These are phyloP conservation scores for Sipha maydis DNA, from an alignment of 2,888 invertebrate species.

Conservation along the genomic window DNA sequence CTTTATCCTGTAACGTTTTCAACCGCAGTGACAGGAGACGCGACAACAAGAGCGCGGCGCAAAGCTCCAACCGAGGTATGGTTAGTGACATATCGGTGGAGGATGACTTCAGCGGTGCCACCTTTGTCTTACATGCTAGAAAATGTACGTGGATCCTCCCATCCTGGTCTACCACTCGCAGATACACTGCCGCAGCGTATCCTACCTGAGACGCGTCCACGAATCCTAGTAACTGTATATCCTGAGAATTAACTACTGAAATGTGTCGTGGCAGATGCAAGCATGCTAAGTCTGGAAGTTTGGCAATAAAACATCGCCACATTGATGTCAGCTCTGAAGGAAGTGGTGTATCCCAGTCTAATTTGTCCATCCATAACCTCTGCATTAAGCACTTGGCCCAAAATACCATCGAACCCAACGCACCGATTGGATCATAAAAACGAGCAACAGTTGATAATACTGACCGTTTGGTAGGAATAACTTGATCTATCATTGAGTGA, in stretches of 20 bases:
- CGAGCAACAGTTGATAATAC: too few relatives aligned
- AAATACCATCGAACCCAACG: too few relatives aligned
- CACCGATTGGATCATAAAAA: too few relatives aligned
- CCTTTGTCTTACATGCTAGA: constrained; percentile 65
- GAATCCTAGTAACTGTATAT: constrained; percentile 64
- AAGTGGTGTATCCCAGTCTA: too few relatives aligned
- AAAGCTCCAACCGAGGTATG: constrained; percentile 65
- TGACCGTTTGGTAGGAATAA: too few relatives aligned
- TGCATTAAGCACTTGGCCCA: too few relatives aligned
- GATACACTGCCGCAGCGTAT: constrained; percentile 64
- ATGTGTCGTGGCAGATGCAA: not conserved
- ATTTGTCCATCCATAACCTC: too few relatives aligned
- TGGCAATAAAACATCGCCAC: not conserved
- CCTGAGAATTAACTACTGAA: too few relatives aligned
- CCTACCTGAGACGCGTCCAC: constrained; percentile 64
- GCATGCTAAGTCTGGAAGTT: not conserved
- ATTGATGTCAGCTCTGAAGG: not conserved
- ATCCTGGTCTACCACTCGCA: constrained; percentile 55
- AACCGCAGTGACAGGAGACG: not conserved
- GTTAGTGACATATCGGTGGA: constrained; percentile 46
- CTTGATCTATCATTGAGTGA: not conserved
- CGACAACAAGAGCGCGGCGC: constrained; percentile 64
- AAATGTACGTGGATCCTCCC: constrained; percentile 51
- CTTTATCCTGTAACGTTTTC: not conserved
- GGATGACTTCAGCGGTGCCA: constrained; percentile 65